Conservation (phyloP, 1,140 invertebrate genomes). For the Magallana gigas region DNA sequence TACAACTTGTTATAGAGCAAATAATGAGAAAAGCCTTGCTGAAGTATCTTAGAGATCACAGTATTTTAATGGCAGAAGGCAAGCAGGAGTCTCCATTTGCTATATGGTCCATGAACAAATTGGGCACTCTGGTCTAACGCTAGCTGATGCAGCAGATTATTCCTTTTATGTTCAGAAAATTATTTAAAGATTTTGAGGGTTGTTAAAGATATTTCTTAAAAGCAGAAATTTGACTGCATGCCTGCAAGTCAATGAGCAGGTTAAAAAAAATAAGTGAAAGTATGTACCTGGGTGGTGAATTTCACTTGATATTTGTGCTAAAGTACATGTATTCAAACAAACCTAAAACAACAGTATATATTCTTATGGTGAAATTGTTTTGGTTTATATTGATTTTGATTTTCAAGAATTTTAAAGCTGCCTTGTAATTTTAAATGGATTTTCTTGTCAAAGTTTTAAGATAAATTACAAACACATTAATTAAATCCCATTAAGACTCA, state of each 20-base stretch:
- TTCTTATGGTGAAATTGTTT: too few species aligned
- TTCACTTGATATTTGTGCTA: too few species aligned
- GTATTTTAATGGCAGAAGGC: neutral
- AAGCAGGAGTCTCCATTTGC: neutral
- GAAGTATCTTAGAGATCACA: constrained; percentile 26
- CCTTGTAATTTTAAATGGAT: neutral
- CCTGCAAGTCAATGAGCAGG: too few species aligned
- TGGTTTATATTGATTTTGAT: too few species aligned
- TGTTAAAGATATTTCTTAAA: too few species aligned
- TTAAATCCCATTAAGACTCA: neutral
- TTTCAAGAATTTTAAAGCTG: too few species aligned
- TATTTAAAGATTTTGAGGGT: too few species aligned
- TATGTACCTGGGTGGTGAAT: too few species aligned
- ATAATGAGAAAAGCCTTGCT: neutral
- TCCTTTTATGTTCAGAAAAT: neutral
- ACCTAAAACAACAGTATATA: too few species aligned
- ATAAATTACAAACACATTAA: neutral
- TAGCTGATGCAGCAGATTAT: neutral
- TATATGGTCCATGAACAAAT: neutral
- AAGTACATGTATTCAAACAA: too few species aligned
- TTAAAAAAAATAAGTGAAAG: too few species aligned
- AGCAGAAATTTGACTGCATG: too few species aligned
- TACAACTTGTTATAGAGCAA: neutral
- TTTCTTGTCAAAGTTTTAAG: neutral
- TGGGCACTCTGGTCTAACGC: neutral